Evolutionary conservation across 2,888 invertebrate species (phyloP).

Genomic region (Agriopis marginaria): DNA sequence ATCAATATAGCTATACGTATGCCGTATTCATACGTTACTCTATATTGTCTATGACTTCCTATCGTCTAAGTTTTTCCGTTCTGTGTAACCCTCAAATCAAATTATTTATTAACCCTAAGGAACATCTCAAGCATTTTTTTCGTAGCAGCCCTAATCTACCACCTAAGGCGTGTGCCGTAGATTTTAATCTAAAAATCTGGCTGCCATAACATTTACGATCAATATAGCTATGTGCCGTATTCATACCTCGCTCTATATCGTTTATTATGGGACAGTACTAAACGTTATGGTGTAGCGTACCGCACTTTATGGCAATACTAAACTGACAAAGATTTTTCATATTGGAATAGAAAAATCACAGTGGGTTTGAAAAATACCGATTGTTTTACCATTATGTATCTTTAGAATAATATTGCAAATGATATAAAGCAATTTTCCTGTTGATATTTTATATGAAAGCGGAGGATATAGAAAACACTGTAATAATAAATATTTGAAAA

Average conservation of each 20-base stretch:
- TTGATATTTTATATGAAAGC: not conserved
- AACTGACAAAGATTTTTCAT: slow-evolving; percentile 16
- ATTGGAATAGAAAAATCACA: slow-evolving; percentile 9
- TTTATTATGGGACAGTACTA: slow-evolving; percentile 54
- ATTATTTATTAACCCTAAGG: too few species aligned
- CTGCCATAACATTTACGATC: slow-evolving; percentile 29
- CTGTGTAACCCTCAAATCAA: too few species aligned
- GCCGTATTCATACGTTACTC: slow-evolving; percentile 66
- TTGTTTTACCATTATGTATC: too few species aligned
- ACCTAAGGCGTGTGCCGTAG: slow-evolving; percentile 13
- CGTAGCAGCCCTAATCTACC: slow-evolving; percentile 10
- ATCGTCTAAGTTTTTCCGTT: too few species aligned
- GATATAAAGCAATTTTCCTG: too few species aligned
- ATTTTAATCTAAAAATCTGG: slow-evolving; percentile 31
- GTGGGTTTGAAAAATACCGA: too few species aligned
- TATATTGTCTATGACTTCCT: slow-evolving; percentile 55
- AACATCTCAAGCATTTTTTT: not conserved
- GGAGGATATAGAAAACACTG: not conserved
- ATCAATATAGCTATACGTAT: slow-evolving; percentile 24
- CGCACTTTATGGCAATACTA: slow-evolving; percentile 37
- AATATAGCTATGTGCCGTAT: slow-evolving; percentile 45
- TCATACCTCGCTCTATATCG: slow-evolving; percentile 67
- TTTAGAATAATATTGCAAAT: too few species aligned
- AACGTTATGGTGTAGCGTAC: slow-evolving; percentile 53
- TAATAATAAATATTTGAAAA: too few species aligned